Evolutionary conservation across 2,797 vertebrate species (phyloP).

Genomic region (Coilia nasus): DNA sequence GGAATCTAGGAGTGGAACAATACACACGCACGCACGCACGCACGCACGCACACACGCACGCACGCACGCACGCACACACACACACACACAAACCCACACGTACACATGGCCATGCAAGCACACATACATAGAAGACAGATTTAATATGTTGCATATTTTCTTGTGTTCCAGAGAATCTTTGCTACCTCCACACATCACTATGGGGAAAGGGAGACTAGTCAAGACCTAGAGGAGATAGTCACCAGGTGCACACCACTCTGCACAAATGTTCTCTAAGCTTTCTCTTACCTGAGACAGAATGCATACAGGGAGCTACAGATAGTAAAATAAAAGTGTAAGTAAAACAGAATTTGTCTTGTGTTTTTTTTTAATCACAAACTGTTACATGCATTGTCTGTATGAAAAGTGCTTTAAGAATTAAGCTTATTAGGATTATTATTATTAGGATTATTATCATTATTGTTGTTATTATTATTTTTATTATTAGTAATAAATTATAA

Average conservation of each 20-base stretch:
- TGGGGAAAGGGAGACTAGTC: background rate
- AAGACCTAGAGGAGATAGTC: background rate
- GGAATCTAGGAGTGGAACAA: slow-evolving; percentile 76
- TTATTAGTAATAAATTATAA: too few relatives aligned
- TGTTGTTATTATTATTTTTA: too few relatives aligned
- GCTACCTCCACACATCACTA: background rate
- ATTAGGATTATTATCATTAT: too few relatives aligned
- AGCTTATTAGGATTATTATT: too few relatives aligned
- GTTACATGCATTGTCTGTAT: too few relatives aligned
- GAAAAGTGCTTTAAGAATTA: too few relatives aligned
- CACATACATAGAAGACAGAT: background rate
- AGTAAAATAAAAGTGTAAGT: background rate
- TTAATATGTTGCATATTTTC: background rate
- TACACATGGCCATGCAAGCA: background rate
- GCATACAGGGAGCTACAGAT: background rate
- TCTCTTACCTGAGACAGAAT: background rate
- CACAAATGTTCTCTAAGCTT: background rate
- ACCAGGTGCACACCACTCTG: background rate
- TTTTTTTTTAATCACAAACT: background rate
- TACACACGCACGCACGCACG: background rate
- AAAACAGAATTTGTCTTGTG: background rate
- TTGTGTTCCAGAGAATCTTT: background rate
- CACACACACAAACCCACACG: slow-evolving; percentile 7
- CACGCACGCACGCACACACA: background rate
- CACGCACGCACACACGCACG: background rate